A percentile compares a stretch with the other conserved stretches of the same genome.
phyloP scores from a whole-genome alignment of 2,113 vertebrate genomes.

The Rutilus rutilus region DNA sequence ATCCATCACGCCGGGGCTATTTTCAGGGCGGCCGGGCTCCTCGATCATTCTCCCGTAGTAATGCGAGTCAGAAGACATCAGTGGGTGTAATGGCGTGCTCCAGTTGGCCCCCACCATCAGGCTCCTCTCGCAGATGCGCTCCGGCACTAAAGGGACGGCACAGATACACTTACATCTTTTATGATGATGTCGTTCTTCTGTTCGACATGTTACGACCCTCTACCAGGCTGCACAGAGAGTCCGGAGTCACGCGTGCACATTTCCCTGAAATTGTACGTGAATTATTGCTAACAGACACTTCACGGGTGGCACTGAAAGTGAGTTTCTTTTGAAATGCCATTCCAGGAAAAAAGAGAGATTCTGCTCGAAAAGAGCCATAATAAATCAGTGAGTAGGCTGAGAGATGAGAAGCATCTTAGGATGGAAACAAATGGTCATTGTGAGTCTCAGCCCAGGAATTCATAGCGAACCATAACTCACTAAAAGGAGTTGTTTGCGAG shows the following conservation, averaged over 20 bases:
- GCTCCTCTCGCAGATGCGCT: neutral
- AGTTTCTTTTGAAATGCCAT: slow-evolving; percentile 17
- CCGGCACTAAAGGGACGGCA: slow-evolving; percentile 5
- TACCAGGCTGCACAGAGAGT: neutral
- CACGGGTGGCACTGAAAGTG: neutral
- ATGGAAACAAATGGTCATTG: neutral
- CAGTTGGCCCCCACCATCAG: neutral
- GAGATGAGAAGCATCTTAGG: neutral
- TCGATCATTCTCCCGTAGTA: slow-evolving; percentile 43
- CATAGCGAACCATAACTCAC: slow-evolving; percentile 1
- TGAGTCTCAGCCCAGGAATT: slow-evolving; percentile 1
- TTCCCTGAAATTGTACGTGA: neutral
- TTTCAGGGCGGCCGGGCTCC: slow-evolving; percentile 22
- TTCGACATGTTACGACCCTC: slow-evolving; percentile 3
- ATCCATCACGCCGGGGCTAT: slow-evolving; percentile 42
- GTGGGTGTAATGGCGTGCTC: slow-evolving; percentile 36
- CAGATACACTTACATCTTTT: slow-evolving; percentile 26
- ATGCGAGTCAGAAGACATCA: slow-evolving; percentile 45
- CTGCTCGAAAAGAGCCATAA: neutral
- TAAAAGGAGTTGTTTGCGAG: neutral
- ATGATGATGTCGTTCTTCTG: neutral
- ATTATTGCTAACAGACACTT: neutral
- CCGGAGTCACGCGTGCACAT: neutral
- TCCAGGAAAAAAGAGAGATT: neutral
- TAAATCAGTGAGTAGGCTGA: slow-evolving; percentile 14